Base-by-base conservation (phyloP, 2,113 vertebrate species). In the Poeciliopsis prolifica region DNA sequence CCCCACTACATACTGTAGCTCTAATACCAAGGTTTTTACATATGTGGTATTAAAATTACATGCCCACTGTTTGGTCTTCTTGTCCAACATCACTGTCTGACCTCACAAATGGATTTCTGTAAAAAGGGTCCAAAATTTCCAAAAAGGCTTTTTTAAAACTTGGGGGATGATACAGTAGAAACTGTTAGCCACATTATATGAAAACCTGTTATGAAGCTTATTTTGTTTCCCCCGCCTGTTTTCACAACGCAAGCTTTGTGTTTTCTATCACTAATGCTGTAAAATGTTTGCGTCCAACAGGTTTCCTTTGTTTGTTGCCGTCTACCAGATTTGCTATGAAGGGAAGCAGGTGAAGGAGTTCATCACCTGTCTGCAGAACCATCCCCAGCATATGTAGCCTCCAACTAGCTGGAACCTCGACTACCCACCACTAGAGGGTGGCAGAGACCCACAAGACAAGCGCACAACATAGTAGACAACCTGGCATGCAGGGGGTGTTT, bases 321-420 rank as follows among this genome's bases (percentile, higher is more conserved):
- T 97, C 80, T 97, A 95, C 87, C 91, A 92, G 89, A 97, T 97
- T 89, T 96, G 96, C 90, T 97, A 95, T 0, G 92, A 97, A 87
- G 95, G 95, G 10, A 94, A 77, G 14, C 85, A 89, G 0, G 83
- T 96, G 85, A 91, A 94, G 26, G 94, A 96, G 24, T 96, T 97
- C 87, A 93, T 97, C 88, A 44, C 30, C 29, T 97, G 96, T 71
- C 94, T 97, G 83, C 96, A 96, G 91, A 95, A 94, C 73, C 96
- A 97, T 71, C 96, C 96, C 0, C 89, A 96, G 61, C 96, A 97
- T 86, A 80, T 94, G 77, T 96, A 89, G 29, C 11, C 17, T 11
- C 30, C 11, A 30, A 3, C 42, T n/a, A 1, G 0, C 80, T 48
- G 5, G 66, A 74, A 7, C 77, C 22, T 29, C 67, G 8, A 2